A percentile compares a stretch with the other conserved stretches of the same genome.
Evolutionary conservation across 2,113 vertebrate species (phyloP).

Genomic region (Malurus elegans): DNA sequence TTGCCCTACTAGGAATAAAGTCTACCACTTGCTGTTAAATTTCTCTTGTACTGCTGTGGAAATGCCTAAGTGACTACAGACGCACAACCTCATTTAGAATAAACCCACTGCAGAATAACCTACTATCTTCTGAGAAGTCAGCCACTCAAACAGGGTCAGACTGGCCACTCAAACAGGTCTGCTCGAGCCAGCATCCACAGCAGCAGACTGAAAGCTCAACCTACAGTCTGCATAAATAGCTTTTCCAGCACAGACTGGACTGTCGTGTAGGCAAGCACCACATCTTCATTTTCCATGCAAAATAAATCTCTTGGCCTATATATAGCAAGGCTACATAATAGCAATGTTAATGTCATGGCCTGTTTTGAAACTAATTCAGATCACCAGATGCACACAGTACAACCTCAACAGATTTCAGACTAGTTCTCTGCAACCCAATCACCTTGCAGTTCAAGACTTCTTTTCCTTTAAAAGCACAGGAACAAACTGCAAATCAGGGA

Average conservation of each 20-base stretch:
- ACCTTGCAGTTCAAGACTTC: not conserved
- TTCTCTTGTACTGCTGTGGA: not conserved
- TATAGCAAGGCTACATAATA: not conserved
- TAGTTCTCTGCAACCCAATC: not conserved
- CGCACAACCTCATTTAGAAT: not conserved
- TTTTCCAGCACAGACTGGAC: not conserved
- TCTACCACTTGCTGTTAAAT: not conserved
- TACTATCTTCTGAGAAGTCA: not conserved
- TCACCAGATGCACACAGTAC: not conserved
- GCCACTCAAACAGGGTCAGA: not conserved
- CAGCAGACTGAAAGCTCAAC: not conserved
- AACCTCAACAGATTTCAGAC: not conserved
- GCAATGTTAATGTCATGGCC: not conserved
- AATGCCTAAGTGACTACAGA: not conserved
- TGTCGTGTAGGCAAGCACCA: not conserved
- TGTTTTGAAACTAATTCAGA: not conserved
- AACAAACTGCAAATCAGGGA: not conserved
- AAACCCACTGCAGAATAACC: not conserved
- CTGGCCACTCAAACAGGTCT: not conserved
- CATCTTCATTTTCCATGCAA: not conserved
- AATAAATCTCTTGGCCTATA: not conserved
- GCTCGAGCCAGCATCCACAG: not conserved
- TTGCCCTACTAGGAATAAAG: not conserved
- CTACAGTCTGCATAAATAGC: not conserved
- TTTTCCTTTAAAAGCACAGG: not conserved